phyloP scores from a whole-genome alignment of 2,888 invertebrate species.

The Thereva nobilitata region DNA sequence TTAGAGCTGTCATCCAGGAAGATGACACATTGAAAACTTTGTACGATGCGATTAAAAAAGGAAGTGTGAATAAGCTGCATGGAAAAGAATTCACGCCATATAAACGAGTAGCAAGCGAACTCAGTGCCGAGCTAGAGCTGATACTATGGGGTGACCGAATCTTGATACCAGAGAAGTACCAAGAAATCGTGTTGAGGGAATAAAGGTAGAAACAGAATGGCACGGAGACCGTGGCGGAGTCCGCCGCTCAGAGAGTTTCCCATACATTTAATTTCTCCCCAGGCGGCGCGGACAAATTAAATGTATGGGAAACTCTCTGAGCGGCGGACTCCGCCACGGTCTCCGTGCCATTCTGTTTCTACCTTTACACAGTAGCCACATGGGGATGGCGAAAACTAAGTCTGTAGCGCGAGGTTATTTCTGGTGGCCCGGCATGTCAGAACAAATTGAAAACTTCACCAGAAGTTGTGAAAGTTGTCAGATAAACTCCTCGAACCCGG shows the following conservation, averaged over 20 bases:
- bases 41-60: neutral
- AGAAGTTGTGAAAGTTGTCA: constrained; percentile 3
- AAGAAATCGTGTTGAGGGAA: constrained; percentile 14
- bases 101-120: constrained; percentile 1
- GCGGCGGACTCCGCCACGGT: too few species aligned
- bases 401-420: constrained; percentile 31
- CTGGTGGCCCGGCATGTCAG: constrained; percentile 33
- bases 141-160: constrained; percentile 4
- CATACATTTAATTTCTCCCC: too few species aligned
- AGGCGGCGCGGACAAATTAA: too few species aligned
- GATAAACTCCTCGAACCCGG: constrained; percentile 3
- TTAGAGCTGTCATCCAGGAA: constrained; percentile 14
- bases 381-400: constrained; percentile 33
- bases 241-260: too few species aligned
- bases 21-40: constrained; percentile 4
- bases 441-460: constrained; percentile 11
- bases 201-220: too few species aligned
- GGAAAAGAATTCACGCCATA: neutral
- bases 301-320: too few species aligned
- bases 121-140: constrained; percentile 3
- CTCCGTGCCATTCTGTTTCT: too few species aligned
- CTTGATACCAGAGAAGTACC: neutral
- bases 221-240: too few species aligned
- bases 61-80: neutral
- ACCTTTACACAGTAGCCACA: constrained; percentile 34